A percentile compares a stretch with the other conserved stretches of the same genome.
Evolutionary conservation across 2,888 invertebrate genomes (phyloP).

Genomic region (Nemotelus pantherinus): DNA sequence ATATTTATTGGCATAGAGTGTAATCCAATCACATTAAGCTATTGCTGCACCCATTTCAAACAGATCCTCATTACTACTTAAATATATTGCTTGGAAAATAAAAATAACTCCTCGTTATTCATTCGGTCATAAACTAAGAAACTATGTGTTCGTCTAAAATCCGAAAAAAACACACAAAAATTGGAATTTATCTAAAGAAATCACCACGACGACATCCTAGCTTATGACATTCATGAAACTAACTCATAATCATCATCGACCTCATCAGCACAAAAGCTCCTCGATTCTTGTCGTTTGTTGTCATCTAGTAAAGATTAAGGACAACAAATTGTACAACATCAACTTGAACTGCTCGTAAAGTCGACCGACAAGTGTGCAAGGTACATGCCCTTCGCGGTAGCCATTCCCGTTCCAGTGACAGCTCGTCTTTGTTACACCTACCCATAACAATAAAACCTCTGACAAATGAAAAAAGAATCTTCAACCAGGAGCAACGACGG

Average conservation of each 20-base stretch:
- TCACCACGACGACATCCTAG: no score
- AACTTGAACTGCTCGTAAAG: constrained; percentile 44
- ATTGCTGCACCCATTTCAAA: no score
- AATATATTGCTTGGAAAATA: no score
- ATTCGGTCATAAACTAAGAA: no score
- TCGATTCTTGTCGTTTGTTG: constrained; percentile 33
- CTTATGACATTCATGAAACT: constrained; percentile 28
- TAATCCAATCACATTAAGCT: no score
- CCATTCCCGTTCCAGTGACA: neutral
- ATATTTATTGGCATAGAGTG: no score
- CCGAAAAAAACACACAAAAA: no score
- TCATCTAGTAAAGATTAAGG: constrained; percentile 44
- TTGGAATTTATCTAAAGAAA: no score
- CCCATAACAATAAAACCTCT: constrained; percentile 29
- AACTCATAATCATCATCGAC: constrained; percentile 44
- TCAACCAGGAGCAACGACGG: constrained; percentile 1
- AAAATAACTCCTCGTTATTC: no score
- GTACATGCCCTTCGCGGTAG: neutral
- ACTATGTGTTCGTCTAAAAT: no score
- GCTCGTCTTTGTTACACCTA: constrained; percentile 25
- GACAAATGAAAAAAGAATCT: constrained; percentile 40
- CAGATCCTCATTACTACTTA: no score
- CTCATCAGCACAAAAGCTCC: constrained; percentile 24
- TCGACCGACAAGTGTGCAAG: constrained; percentile 14
- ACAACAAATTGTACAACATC: constrained; percentile 46